Evolutionary conservation across 2,113 vertebrate genomes (phyloP).

Genomic region (cattle (Bos taurus)): ARS-UCD2.0 NC_037333.1:79043501-79044000

Average conservation of each 20-base stretch:
- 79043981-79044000: not conserved
- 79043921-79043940: not conserved
- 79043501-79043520: not conserved
- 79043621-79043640: not conserved
- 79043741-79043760: not conserved
- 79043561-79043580: not conserved
- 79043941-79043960: not conserved
- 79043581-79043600: not conserved
- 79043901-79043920: not conserved
- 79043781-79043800: not conserved
- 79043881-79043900: not conserved
- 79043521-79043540: not conserved
- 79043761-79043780: not conserved
- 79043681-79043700: not conserved
- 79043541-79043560: not conserved
- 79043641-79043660: not conserved
- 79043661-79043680: not conserved
- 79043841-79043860: not conserved
- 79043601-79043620: not conserved
- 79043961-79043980: not conserved
- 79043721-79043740: not conserved
- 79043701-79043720: not conserved
- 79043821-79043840: not conserved
- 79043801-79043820: not conserved
- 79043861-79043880: not conserved